Evolutionary conservation across 92 coral and sea anemone genomes (phyloP), one percentile per base, ranked within the genome.

Genomic region (Parazoanthus swiftii): DNA sequence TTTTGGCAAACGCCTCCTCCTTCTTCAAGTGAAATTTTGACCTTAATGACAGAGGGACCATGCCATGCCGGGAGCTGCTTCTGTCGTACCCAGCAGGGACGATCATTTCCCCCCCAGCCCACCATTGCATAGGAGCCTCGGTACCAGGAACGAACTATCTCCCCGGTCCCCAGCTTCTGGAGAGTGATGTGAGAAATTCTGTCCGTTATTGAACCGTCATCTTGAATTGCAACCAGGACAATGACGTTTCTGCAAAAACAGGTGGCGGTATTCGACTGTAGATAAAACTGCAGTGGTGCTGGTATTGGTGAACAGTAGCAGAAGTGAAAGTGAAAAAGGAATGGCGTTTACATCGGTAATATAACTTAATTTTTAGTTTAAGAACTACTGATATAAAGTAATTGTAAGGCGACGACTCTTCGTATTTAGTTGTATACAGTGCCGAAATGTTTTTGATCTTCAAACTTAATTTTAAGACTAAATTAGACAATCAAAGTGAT

Each of bases 81-180:
- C 9, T 75, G 51, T 38, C n/a, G 10, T 15, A 75, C 79, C 79
- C 79, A 75, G 79, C 79, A 36, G 46, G 79, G 79, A 5, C 44
- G 42, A 8, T 39, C 9, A 23, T 43, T 2, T 2, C 79, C 79
- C 7, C 46, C 44, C 46, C 44, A 37, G 13, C 79, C 79, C 50
- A 75, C 51, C 46, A 75, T 26, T 4, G 79, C 50, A 43, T 37
- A 75, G 21, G 79, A 75, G 46, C 50, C 29, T 14, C 44, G 79
- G 79, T 75, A 75, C 42, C 3, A 38, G 10, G 79, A 38, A 11
- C 5, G 20, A 3, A 38, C 44, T 8, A 36, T 11, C 44, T 39
- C 13, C 25, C 79, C 50, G 6, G 79, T 75, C 44, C 51, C 79
- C 25, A 38, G 23, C 33, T 43, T 16, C 2, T 3, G 2, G 26